phyloP scores from a whole-genome alignment of 2,888 invertebrate species.

The Apamea crenata region DNA sequence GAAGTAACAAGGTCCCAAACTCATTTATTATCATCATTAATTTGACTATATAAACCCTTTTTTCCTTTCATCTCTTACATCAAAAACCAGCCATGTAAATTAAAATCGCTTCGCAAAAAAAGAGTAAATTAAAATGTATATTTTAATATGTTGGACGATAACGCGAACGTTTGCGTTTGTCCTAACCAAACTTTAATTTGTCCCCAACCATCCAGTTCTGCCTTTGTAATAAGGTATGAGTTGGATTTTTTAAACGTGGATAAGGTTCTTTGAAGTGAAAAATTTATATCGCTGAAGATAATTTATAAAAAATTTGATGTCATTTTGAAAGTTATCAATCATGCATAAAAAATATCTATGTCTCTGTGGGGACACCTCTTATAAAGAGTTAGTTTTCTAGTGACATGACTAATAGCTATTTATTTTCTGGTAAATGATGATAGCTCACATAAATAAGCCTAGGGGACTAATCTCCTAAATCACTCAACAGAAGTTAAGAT shows the following conservation, averaged over 20 bases:
- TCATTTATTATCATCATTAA: not conserved
- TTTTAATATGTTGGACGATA: slow-evolving; percentile 37
- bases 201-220: slow-evolving; percentile 44
- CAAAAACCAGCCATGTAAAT: slow-evolving; percentile 46
- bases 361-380: not conserved
- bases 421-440: not conserved
- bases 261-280: slow-evolving; percentile 1
- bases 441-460: not conserved
- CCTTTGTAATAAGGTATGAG: slow-evolving; percentile 55
- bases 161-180: slow-evolving; percentile 41
- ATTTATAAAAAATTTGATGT: not conserved
- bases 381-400: not conserved
- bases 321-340: too few species aligned
- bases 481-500: not conserved
- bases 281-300: not conserved
- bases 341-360: not conserved
- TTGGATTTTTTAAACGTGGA: slow-evolving; percentile 39
- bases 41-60: not conserved
- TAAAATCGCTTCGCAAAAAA: slow-evolving; percentile 49
- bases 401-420: not conserved
- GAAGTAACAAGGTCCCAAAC: not conserved
- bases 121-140: slow-evolving; percentile 54
- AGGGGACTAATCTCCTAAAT: not conserved
- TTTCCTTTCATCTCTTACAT: slow-evolving; percentile 37
- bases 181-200: slow-evolving; percentile 68